A percentile compares a stretch with the other conserved stretches of the same genome.
These are phyloP conservation scores for Theretra japonica DNA, from an alignment of 2,888 invertebrate genomes.

Conservation along the genomic window DNA sequence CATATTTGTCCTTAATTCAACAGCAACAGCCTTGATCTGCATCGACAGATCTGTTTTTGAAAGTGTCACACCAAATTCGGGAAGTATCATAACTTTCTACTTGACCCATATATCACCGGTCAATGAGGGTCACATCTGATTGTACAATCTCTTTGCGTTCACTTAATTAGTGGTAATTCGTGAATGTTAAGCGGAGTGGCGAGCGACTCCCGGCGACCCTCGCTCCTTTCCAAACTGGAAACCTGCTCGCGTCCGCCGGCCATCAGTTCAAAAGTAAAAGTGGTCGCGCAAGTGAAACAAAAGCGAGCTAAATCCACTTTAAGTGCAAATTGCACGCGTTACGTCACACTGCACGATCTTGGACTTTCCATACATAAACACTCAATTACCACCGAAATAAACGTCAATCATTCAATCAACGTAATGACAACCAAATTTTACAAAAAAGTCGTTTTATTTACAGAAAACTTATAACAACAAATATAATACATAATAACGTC, in stretches of 20 bases:
- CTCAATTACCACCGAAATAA: conserved; percentile 38
- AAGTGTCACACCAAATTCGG: conserved; percentile 27
- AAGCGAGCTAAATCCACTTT: conserved; percentile 32
- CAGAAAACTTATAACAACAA: conserved; percentile 80
- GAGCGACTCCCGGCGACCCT: conserved; percentile 14
- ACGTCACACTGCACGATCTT: conserved; percentile 41
- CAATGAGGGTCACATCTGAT: not conserved
- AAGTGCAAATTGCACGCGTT: conserved; percentile 46
- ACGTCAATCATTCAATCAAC: conserved; percentile 31
- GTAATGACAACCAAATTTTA: conserved; percentile 41
- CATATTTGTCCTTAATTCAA: conserved; percentile 8
- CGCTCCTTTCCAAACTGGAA: conserved; percentile 28
- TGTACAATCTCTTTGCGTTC: conserved; percentile 7
- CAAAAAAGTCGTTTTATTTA: conserved; percentile 78
- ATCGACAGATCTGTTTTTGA: not conserved
- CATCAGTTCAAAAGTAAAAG: conserved; percentile 53
- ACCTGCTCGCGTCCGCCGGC: conserved; percentile 28
- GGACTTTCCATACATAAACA: conserved; percentile 11
- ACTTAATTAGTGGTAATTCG: conserved; percentile 24
- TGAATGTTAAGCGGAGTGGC: conserved; percentile 7
- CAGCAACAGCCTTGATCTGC: conserved; percentile 35
- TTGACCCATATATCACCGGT: not conserved
- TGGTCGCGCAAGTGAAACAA: conserved; percentile 46
- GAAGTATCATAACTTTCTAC: conserved; percentile 10
- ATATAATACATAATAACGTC: conserved; percentile 76